Base-by-base conservation (phyloP, 2,113 vertebrate genomes). In the Microcebus ravelobensis region DNA sequence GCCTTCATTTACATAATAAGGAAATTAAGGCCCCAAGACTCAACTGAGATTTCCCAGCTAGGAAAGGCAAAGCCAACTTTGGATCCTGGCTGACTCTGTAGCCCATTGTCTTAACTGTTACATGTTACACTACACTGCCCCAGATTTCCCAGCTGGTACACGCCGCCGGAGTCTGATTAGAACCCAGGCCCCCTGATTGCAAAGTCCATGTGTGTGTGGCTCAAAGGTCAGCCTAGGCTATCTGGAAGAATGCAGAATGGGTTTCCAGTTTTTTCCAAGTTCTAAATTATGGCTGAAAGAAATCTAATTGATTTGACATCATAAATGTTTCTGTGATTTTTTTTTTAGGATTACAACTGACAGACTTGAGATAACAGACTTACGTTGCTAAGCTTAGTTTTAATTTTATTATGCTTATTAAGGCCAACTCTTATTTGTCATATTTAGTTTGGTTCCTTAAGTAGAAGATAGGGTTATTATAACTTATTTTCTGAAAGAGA, bases 321-420 rank as follows among this genome's bases (percentile, higher is more conserved):
- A 27, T 90, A 79, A 91, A 76, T 6, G 45, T 80, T 87, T 96
- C 50, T 93, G 2, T 74, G 74, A 76, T 79, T 90, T 93, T 31
- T 80, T 80, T 80, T 87, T n/a, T 27, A 74, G 52, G 94, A 89
- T 94, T 85, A 57, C 3, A 83, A 10, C 36, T n/a, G 50, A 65
- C 50, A 73, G 59, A 84, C 65, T 85, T 95, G 90, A 89, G 59
- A 45, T 67, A 63, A 45, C 73, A 29, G 48, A 73, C 17, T 70
- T 81, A 45, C 8, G 39, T 92, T 92, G 15, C 5, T 6, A 27
- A 77, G 42, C 20, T 79, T 82, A 48, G n/a, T 82, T 96, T 85
- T 91, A 59, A 65, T 71, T 76, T 61, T 91, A 89, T 52, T 87
- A 17, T 79, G 87, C 52, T 95, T 95, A 95, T 18, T 93, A 93